phyloP scores from a whole-genome alignment of 23 tunicate genomes.

The Halocynthia roretzi region DNA sequence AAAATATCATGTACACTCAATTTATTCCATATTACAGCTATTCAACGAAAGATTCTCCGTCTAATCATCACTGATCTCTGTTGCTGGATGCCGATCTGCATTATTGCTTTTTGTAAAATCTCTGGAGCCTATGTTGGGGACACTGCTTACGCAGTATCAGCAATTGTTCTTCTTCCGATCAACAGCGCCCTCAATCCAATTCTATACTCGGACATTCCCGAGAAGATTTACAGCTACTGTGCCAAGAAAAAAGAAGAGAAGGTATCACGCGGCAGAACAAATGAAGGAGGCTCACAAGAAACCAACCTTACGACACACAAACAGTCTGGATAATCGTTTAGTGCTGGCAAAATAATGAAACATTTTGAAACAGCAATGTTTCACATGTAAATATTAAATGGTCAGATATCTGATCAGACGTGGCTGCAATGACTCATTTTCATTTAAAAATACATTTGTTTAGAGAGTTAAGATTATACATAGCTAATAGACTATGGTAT shows the following conservation, averaged over 20 bases:
- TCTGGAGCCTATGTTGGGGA: not conserved
- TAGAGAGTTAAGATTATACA: too few relatives aligned
- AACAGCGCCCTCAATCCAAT: constrained; percentile 6
- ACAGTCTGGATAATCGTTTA: too few relatives aligned
- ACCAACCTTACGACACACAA: not conserved
- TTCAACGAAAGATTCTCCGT: constrained; percentile 4
- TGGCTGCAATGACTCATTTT: too few relatives aligned
- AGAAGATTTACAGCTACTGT: not conserved
- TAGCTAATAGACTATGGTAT: too few relatives aligned
- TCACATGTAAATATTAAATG: too few relatives aligned
- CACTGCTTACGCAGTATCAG: constrained; percentile 6
- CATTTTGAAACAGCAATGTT: too few relatives aligned
- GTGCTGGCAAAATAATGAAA: too few relatives aligned
- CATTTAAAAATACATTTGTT: too few relatives aligned
- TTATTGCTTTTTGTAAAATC: not conserved
- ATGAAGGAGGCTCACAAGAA: not conserved
- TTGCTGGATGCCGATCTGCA: constrained; percentile 6
- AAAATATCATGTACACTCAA: too few relatives aligned
- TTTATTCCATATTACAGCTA: not conserved
- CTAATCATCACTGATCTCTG: constrained; percentile 1
- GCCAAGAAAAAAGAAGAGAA: not conserved
- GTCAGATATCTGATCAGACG: too few relatives aligned
- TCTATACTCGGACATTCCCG: constrained; percentile 2
- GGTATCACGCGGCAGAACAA: not conserved
- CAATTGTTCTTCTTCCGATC: constrained; percentile 8